Evolutionary conservation across 2,113 vertebrate genomes (phyloP).

Genomic region (Misgurnus mizolepis): DNA sequence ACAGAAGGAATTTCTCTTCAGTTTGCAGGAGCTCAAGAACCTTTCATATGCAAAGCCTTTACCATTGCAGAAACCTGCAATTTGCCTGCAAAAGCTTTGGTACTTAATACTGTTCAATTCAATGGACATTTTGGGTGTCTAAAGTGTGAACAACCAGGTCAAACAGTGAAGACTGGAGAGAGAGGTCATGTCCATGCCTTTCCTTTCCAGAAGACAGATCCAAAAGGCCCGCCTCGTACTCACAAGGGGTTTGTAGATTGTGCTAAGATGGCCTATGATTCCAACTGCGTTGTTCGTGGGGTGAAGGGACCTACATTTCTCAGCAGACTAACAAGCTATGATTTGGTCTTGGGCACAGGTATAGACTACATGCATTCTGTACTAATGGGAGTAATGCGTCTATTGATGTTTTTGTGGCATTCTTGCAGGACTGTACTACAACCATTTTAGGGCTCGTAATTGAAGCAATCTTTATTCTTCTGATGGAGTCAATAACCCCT

Average conservation of each 20-base stretch:
- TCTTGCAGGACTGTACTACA: slow-evolving; percentile 45
- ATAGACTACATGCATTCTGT: slow-evolving; percentile 14
- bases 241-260: slow-evolving; percentile 28
- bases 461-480: slow-evolving; percentile 20
- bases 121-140: slow-evolving; percentile 46
- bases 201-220: slow-evolving; percentile 41
- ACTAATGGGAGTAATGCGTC: slow-evolving; percentile 35
- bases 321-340: slow-evolving; percentile 41
- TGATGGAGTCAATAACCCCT: slow-evolving; percentile 21
- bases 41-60: slow-evolving; percentile 47
- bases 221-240: slow-evolving; percentile 38
- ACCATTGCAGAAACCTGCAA: slow-evolving; percentile 53
- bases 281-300: slow-evolving; percentile 25
- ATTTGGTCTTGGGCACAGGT: slow-evolving; percentile 9
- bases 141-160: slow-evolving; percentile 52
- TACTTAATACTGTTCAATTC: slow-evolving; percentile 52
- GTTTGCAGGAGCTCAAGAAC: slow-evolving; percentile 29
- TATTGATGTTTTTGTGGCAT: slow-evolving; percentile 36
- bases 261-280: slow-evolving; percentile 37
- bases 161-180: slow-evolving; percentile 45
- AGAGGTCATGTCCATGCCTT: slow-evolving; percentile 52
- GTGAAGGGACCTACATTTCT: slow-evolving; percentile 39
- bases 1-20: slow-evolving; percentile 40
- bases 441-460: neutral
- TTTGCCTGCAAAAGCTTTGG: slow-evolving; percentile 54